Evolutionary conservation across 2,113 vertebrate genomes (phyloP), one percentile per base, ranked within the genome.

Genomic region (Myiopsitta monachus): DNA sequence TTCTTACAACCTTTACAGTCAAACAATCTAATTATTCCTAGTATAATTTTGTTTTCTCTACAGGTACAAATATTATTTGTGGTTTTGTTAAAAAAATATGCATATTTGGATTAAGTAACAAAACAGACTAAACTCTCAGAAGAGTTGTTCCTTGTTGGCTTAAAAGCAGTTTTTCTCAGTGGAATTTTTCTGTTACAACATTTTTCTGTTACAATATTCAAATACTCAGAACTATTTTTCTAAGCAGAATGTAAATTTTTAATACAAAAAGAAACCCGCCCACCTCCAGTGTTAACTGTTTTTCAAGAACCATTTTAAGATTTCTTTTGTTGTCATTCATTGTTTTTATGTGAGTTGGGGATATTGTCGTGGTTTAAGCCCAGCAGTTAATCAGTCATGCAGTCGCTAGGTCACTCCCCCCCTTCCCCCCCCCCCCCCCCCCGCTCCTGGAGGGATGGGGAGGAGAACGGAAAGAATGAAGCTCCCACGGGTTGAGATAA

Each of bases 281-380:
- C 1, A 2, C 2, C 3, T 2, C 3, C 3, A 0, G 7, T 39
- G 2, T 64, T 51, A 39, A 49, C 3, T 36, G 1, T 16, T 82
- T 43, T 61, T 62, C 24, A 66, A 44, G 38, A 77, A 66, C 2
- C 38, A 10, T 52, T 64, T 63, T 23, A 55, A 54, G 3, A 22
- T 11, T 13, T 22, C 22, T 15, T 52, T 83, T 81, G 1, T 33
- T 51, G 13, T n/a, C 13, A 10, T 23, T n/a, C 13, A 10, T 23
- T 14, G 33, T n/a, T n/a, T n/a, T 59, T n/a, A 59, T 9, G 9
- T 57, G 18, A 44, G 4, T 67, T 83, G 33, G 55, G 3, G 9
- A 21, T 51, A 44, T 11, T 47, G 47, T 47, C 22, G 7, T 47
- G 47, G 11, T 47, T 47, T 47, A 47, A 47, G 6, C 47, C 47